Conservation (phyloP, 2,797 vertebrate species). For the Cacajao melanocephalus region DNA sequence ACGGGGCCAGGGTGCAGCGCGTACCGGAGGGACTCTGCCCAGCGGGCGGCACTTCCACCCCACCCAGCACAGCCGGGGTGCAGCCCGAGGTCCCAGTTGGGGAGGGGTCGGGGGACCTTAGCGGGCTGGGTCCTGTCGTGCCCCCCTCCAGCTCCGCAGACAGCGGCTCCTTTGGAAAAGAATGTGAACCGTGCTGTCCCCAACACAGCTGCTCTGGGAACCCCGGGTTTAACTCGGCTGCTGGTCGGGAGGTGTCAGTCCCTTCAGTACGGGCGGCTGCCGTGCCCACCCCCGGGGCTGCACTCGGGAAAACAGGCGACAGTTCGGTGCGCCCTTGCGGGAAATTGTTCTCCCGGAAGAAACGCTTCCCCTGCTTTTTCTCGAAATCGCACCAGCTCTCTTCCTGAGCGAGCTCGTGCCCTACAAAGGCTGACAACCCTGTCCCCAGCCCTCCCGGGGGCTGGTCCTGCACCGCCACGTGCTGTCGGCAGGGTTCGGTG, state of each 20-base stretch:
- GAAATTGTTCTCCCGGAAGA: not conserved
- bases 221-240: not conserved
- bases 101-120: no score
- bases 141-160: not conserved
- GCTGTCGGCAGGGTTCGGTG: not conserved
- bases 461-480: not conserved
- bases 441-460: not conserved
- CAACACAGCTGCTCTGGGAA: not conserved
- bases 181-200: not conserved
- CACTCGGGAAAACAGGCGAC: no score
- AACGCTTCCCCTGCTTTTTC: not conserved
- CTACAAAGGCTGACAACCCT: no score
- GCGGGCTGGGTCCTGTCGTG: not conserved
- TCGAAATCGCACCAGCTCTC: no score
- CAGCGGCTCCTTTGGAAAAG: not conserved
- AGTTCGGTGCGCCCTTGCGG: no score
- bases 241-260: not conserved
- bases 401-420: not conserved
- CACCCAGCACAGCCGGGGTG: not conserved
- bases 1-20: no score
- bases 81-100: no score
- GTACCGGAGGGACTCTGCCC: not conserved
- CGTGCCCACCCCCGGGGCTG: no score
- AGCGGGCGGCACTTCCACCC: no score
- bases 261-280: no score